Evolutionary conservation across 2,888 invertebrate genomes (phyloP).

Genomic region (Noctua comes): DNA sequence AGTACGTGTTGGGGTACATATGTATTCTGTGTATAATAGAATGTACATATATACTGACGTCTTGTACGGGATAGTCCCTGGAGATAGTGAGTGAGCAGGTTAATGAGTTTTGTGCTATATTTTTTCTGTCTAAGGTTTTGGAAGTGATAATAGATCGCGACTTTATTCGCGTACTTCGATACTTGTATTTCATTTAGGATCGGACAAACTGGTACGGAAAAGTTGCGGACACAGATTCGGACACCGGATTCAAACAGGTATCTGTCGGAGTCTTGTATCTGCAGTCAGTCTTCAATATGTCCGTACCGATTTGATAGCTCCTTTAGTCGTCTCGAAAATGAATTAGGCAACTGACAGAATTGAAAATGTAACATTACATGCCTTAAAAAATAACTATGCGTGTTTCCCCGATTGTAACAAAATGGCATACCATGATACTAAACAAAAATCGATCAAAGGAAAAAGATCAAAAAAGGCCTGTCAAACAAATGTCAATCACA

Average conservation of each 20-base stretch:
- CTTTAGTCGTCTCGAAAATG: neutral
- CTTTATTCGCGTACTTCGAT: neutral
- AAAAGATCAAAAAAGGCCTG: neutral
- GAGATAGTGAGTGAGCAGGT: slow-evolving; percentile 22
- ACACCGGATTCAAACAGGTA: neutral
- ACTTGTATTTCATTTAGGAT: neutral
- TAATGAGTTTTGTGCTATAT: slow-evolving; percentile 24
- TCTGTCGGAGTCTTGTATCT: neutral
- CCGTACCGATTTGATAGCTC: neutral
- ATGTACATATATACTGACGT: neutral
- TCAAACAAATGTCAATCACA: neutral
- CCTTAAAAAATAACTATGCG: neutral
- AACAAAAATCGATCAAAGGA: neutral
- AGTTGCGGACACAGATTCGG: neutral
- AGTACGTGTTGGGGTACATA: neutral
- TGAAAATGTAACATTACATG: neutral
- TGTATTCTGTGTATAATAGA: neutral
- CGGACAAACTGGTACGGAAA: neutral
- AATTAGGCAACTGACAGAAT: neutral
- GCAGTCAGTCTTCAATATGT: neutral
- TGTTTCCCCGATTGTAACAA: neutral
- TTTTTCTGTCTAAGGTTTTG: neutral
- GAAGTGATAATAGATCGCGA: neutral
- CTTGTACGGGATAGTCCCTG: neutral
- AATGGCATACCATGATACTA: neutral